Percentiles rank a stretch among this genome's conserved stretches.
Evolutionary conservation across 1,140 invertebrate genomes (phyloP).

Genomic region (Octopus sinensis): DNA sequence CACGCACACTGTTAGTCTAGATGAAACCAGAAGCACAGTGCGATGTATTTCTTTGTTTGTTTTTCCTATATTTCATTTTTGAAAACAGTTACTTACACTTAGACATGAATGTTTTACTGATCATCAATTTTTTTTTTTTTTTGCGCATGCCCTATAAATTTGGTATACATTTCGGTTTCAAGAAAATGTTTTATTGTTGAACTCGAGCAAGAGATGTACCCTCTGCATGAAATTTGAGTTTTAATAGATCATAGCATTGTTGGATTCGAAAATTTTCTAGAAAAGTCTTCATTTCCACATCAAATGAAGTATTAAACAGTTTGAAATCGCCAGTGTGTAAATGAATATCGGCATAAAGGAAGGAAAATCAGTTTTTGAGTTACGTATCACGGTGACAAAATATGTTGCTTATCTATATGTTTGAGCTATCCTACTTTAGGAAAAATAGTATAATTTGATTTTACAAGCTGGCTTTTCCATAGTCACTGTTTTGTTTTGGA

Average conservation of each 20-base stretch:
- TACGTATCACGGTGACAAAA: neutral
- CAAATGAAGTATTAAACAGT: conserved; percentile 8
- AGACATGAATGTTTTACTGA: neutral
- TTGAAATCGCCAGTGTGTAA: neutral
- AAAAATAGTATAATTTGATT: neutral
- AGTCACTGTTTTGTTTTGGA: neutral
- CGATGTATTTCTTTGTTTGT: neutral
- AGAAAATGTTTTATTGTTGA: neutral
- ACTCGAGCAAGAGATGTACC: neutral
- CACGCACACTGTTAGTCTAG: neutral
- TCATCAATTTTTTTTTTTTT: neutral
- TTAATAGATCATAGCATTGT: conserved; percentile 2
- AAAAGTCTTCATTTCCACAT: neutral
- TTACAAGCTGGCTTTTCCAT: neutral
- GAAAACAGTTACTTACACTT: conserved; percentile 2
- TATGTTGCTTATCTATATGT: neutral
- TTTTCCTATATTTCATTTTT: conserved; percentile 3
- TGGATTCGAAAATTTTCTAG: neutral
- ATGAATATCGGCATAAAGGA: neutral
- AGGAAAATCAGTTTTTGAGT: neutral
- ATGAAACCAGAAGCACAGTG: neutral
- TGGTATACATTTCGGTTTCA: neutral
- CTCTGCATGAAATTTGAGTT: conserved; percentile 7
- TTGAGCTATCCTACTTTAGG: neutral
- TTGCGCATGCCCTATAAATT: neutral